Conservation (phyloP, 2,797 vertebrate species). For the Podarcis siculus region DNA sequence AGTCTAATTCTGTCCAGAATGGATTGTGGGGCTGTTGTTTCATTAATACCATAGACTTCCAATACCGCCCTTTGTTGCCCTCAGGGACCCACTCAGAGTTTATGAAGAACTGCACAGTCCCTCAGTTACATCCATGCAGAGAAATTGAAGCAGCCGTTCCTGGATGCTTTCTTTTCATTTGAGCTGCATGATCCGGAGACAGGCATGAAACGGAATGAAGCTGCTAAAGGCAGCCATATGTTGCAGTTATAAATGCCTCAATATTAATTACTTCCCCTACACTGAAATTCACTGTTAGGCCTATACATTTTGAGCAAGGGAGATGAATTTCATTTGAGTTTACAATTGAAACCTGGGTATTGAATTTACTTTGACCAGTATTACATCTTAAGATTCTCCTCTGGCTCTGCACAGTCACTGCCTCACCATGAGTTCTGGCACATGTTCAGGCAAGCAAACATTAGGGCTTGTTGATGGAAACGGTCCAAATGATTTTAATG, state of each 20-base stretch:
- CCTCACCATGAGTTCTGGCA: not conserved
- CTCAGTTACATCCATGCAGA: fast-evolving
- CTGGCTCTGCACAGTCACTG: not conserved
- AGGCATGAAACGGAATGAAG: fast-evolving
- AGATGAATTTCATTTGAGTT: constrained; percentile 33
- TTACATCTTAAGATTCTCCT: constrained; percentile 23
- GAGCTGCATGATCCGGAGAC: not conserved
- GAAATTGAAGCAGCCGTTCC: not conserved
- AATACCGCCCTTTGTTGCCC: constrained; percentile 16
- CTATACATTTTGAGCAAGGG: constrained; percentile 20
- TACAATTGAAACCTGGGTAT: constrained; percentile 34
- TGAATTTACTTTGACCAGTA: not conserved
- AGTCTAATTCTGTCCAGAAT: constrained; percentile 4
- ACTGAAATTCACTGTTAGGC: not conserved
- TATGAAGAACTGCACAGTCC: not conserved
- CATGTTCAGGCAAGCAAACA: constrained; percentile 15
- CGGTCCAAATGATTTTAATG: not conserved
- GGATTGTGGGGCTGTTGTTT: constrained; percentile 22
- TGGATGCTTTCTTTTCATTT: not conserved
- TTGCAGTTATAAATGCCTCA: constrained; percentile 29
- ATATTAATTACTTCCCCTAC: constrained; percentile 45
- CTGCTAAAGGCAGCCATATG: not conserved
- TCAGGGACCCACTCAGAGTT: constrained; percentile 26
- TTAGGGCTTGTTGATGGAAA: not conserved
- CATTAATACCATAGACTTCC: constrained; percentile 21